Conservation (phyloP, 2,888 invertebrate species). For the Cephus spinipes region DNA sequence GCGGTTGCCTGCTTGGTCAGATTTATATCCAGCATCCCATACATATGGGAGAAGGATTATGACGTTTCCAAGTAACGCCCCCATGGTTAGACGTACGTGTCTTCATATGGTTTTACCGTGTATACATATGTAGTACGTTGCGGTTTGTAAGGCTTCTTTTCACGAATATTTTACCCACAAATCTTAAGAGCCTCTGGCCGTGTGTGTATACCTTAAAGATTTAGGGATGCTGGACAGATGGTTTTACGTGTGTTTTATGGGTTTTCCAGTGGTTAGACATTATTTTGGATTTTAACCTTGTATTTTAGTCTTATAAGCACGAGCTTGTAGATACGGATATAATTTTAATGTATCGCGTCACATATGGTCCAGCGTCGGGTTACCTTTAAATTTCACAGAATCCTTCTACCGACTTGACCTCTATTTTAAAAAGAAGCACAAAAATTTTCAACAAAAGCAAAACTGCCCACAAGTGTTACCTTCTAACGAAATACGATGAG, state of each 20-base stretch:
- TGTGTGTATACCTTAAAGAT: neutral
- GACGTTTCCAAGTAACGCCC: conserved; percentile 55
- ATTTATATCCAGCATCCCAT: conserved; percentile 39
- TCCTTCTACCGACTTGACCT: neutral
- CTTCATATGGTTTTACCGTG: neutral
- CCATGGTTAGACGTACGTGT: conserved; percentile 16
- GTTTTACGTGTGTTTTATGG: neutral
- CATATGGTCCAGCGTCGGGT: neutral
- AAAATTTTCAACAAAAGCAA: neutral
- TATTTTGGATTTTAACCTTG: neutral
- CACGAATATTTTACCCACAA: neutral
- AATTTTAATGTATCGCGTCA: neutral
- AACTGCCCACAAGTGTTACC: neutral
- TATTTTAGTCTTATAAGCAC: neutral
- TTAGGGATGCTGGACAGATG: neutral
- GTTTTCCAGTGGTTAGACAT: neutral
- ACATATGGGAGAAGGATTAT: conserved; percentile 43
- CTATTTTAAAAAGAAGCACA: neutral
- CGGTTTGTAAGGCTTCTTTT: neutral
- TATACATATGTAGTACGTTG: neutral
- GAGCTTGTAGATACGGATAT: neutral
- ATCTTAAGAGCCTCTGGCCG: neutral
- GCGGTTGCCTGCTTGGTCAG: conserved; percentile 15
- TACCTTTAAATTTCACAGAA: neutral
- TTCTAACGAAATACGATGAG: neutral